Percentiles rank a stretch among this genome's conserved stretches.
phyloP scores from a whole-genome alignment of 2,888 invertebrate genomes.

The Eupithecia vulgata region DNA sequence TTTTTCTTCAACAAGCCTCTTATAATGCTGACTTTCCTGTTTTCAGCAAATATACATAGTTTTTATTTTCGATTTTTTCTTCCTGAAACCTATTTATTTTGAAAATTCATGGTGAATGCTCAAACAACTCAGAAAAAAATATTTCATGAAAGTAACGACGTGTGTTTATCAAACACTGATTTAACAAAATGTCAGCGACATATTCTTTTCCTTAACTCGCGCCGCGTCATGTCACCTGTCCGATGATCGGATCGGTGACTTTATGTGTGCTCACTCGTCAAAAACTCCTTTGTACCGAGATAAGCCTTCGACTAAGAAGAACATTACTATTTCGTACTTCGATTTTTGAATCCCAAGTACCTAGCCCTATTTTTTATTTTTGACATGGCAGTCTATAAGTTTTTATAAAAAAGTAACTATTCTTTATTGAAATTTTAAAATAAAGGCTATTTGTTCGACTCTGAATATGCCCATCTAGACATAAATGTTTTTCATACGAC shows the following conservation, averaged over 20 bases:
- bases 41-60: too few relatives aligned
- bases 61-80: background rate
- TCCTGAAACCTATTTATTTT: background rate
- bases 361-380: background rate
- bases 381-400: background rate
- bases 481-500: background rate
- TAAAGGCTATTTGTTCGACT: background rate
- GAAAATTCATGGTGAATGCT: background rate
- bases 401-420: background rate
- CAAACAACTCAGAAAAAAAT: background rate
- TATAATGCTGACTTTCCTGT: too few relatives aligned
- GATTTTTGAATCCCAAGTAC: slow-evolving; percentile 47
- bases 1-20: too few relatives aligned
- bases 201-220: slow-evolving; percentile 30
- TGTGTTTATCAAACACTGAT: slow-evolving; percentile 16
- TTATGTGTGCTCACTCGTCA: slow-evolving; percentile 79
- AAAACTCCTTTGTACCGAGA: slow-evolving; percentile 75
- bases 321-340: slow-evolving; percentile 48
- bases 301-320: slow-evolving; percentile 56
- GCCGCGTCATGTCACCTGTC: slow-evolving; percentile 68
- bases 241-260: slow-evolving; percentile 66
- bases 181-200: slow-evolving; percentile 15
- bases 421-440: background rate
- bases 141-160: slow-evolving; percentile 14
- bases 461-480: background rate